Conservation (phyloP, 2,797 vertebrate species). For the Xiphophorus birchmanni region DNA sequence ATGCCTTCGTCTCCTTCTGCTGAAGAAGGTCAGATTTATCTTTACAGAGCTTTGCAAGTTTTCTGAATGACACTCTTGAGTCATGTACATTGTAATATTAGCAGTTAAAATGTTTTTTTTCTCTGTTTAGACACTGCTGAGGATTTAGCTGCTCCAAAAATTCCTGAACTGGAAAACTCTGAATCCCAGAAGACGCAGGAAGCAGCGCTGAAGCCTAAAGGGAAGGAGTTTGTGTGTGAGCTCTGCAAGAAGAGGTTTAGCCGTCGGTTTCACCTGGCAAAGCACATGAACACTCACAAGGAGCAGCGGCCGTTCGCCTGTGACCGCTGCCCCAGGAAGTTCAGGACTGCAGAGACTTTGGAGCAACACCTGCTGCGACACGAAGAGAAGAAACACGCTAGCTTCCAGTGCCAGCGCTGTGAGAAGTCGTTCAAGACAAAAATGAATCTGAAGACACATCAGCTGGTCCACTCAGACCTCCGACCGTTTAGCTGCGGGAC, state of each 20-base stretch:
- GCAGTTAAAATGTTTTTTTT: neutral
- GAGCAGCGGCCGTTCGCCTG: slow-evolving; percentile 54
- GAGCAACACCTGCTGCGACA: slow-evolving; percentile 67
- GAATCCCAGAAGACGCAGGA: slow-evolving; percentile 5
- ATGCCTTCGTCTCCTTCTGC: neutral
- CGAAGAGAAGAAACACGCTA: slow-evolving; percentile 49
- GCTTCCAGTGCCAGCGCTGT: slow-evolving; percentile 60
- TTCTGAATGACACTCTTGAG: too few relatives aligned
- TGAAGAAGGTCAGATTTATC: slow-evolving; percentile 22
- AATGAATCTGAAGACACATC: slow-evolving; percentile 62
- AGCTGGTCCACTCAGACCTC: slow-evolving; percentile 48
- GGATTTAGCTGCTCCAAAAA: neutral
- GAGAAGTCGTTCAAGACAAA: slow-evolving; percentile 66
- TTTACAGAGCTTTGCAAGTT: too few relatives aligned
- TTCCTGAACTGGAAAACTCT: neutral
- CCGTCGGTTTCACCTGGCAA: slow-evolving; percentile 61
- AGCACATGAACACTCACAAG: slow-evolving; percentile 66
- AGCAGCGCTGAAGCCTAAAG: slow-evolving; percentile 4
- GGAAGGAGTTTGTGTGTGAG: slow-evolving; percentile 47
- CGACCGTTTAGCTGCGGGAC: slow-evolving; percentile 57
- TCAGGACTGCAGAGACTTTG: slow-evolving; percentile 18
- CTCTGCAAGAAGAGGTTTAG: slow-evolving; percentile 65
- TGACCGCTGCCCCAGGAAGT: slow-evolving; percentile 58
- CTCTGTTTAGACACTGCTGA: neutral
- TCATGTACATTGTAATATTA: neutral